Base-by-base conservation (phyloP, 2,797 vertebrate species). In the Otolemur crassicaudatus region DNA sequence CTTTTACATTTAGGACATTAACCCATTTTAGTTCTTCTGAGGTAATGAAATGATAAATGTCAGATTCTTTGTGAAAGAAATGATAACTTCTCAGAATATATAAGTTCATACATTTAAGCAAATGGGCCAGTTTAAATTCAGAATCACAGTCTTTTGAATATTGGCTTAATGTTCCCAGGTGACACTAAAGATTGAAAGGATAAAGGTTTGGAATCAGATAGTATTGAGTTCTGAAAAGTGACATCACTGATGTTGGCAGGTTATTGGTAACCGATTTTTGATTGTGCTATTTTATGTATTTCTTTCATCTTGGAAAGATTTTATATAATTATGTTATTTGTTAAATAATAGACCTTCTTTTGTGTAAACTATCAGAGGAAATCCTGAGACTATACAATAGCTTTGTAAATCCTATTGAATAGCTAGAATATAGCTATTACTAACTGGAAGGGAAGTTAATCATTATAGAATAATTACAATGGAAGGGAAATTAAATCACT, bases 1-100 rank as follows among this genome's bases (percentile, higher is more conserved):
- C 73, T 84, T 95, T 88, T 88, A 94, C 25, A 49, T 84, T 97
- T 81, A 96, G 53, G 87, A 49, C 81, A 93, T 81, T 80, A 94
- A 67, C 69, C 96, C 70, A 76, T 92, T 97, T 85, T 73, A 91
- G 90, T 93, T 97, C 43, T 96, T 88, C 80, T 83, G 84, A 87
- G 7, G n/a, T 25, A 89, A 40, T 43, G 80, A 97, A 96, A 95
- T 82, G 67, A 5, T 34, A 91, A 91, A 76, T 93, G 60, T 46
- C 46, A 77, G 61, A 65, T 22, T 20, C 20, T 96, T 77, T 60
- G n/a, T 43, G n/a, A 82, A 82, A 96, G 83, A 91, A 94, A 87
- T 58, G 75, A 82, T 88, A 63, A 81, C 93, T 96, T 97, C 92
- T 91, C 69, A 73, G 88, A 97, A 96, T 73, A 82, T 11, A 31